Percentiles rank a stretch among this genome's conserved stretches.
Conservation (phyloP, 2,113 vertebrate genomes). For the Amphiprion ocellaris region DNA sequence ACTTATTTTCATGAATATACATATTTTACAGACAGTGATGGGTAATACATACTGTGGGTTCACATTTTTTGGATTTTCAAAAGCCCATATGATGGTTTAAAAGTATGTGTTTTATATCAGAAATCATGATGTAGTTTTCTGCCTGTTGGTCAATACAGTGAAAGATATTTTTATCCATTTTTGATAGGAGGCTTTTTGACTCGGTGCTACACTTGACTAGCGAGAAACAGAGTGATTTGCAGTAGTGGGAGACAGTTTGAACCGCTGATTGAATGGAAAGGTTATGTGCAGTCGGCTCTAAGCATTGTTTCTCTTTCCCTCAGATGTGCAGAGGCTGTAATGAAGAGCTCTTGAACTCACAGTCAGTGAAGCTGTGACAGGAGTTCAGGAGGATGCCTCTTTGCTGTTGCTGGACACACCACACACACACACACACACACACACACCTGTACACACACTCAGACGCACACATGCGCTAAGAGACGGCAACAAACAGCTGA, state of each 20-base stretch:
- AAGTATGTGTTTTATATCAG: slow-evolving; percentile 8
- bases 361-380: slow-evolving; percentile 88
- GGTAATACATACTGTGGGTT: slow-evolving; percentile 34
- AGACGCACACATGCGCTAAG: neutral
- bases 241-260: slow-evolving; percentile 79
- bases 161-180: slow-evolving; percentile 67
- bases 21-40: slow-evolving; percentile 38
- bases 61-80: neutral
- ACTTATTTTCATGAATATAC: slow-evolving; percentile 56
- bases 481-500: slow-evolving; percentile 26
- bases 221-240: slow-evolving; percentile 72
- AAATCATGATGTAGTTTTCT: slow-evolving; percentile 25
- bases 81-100: neutral
- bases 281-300: slow-evolving; percentile 78
- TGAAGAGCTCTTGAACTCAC: slow-evolving; percentile 89
- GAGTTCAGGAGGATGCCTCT: slow-evolving; percentile 89
- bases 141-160: slow-evolving; percentile 28
- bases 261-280: slow-evolving; percentile 83
- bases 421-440: slow-evolving; percentile 47
- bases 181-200: slow-evolving; percentile 74
- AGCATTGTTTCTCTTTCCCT: slow-evolving; percentile 82
- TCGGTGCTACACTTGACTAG: slow-evolving; percentile 64
- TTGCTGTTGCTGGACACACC: slow-evolving; percentile 61
- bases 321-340: slow-evolving; percentile 81
- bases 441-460: slow-evolving; percentile 35